Percentiles rank a stretch among this genome's conserved stretches.
These are phyloP conservation scores for Emydocephalus ijimae DNA, from an alignment of 2,113 vertebrate genomes.

Conservation along the genomic window DNA sequence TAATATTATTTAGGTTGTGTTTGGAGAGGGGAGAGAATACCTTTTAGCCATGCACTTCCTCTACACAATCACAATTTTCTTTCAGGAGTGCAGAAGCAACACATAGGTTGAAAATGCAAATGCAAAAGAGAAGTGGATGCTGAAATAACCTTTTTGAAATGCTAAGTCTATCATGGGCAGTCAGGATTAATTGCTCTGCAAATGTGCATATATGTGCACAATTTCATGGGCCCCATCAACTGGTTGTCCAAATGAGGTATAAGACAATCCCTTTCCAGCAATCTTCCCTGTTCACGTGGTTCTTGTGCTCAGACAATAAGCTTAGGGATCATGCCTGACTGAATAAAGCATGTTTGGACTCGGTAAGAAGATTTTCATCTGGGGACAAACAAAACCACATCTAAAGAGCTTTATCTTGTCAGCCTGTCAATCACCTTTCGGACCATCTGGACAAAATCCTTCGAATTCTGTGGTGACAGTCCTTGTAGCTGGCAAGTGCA, in stretches of 20 bases:
- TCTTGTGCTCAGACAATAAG: not conserved
- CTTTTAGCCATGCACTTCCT: not conserved
- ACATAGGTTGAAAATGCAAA: not conserved
- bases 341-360: not conserved
- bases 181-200: not conserved
- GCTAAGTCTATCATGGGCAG: not conserved
- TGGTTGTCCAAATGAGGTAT: not conserved
- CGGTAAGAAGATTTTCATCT: not conserved
- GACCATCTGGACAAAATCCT: constrained; percentile 98
- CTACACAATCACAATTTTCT: not conserved
- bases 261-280: not conserved
- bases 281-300: not conserved
- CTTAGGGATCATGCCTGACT: not conserved
- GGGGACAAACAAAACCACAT: not conserved
- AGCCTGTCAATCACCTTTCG: constrained; percentile 81
- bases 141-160: not conserved
- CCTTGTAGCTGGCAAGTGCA: constrained; percentile 97
- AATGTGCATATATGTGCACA: not conserved
- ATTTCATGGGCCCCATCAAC: not conserved
- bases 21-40: not conserved
- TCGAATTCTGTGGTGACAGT: constrained; percentile 90
- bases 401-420: not conserved
- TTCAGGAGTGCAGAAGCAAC: not conserved
- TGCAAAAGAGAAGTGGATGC: not conserved
- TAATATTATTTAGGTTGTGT: not conserved